Base-by-base conservation (phyloP, 2,888 invertebrate species). In the Andricus quercusramuli region DNA sequence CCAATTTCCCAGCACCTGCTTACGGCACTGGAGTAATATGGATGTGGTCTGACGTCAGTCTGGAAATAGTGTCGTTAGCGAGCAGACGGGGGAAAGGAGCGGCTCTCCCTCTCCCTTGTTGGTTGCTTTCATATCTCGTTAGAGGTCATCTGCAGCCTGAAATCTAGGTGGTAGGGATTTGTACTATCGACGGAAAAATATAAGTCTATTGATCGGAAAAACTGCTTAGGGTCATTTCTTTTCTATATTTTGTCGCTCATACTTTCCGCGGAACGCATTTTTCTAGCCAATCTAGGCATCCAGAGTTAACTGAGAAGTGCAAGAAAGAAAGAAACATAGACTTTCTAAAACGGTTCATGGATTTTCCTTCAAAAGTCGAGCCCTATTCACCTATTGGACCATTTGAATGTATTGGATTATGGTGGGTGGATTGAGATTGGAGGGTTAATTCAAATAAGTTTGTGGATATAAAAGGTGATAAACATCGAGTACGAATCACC, bases 141-240 rank as follows among this genome's bases (percentile, higher is more conserved):
- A 62, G 62, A 62, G 62, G 62, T 62, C 62, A 62, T 62, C 62
- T 59, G 56, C 56, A n/a, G 56, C 56, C 11, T 62, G n/a, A 62
- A 62, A 62, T 25, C 13, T 62, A 62, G 62, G 22, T 59, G n/a
- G n/a, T 25, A 62, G 62, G 62, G 13, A 62, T 25, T 62, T 62
- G 56, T 56, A 25, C 25, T 25, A 62, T 62, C 62, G 25, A 62
- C 25, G 13, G 62, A 62, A 62, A 25, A 62, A 47, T 47, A 47
- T 17, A 47, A 15, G 47, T 15, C 17, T 47, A 47, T 47, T 47
- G 47, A 47, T 47, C 47, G 47, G 13, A 47, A 47, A 47, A 47
- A 47, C 15, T 47, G 15, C 17, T 17, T 47, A 0, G 47, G 47
- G 47, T 47, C 15, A 47, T 47, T 15, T 47, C 15, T 17, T 47